Evolutionary conservation across 2,113 vertebrate genomes (phyloP), one percentile per base, ranked within the genome.

Genomic region (Otocyon megalotis): DNA sequence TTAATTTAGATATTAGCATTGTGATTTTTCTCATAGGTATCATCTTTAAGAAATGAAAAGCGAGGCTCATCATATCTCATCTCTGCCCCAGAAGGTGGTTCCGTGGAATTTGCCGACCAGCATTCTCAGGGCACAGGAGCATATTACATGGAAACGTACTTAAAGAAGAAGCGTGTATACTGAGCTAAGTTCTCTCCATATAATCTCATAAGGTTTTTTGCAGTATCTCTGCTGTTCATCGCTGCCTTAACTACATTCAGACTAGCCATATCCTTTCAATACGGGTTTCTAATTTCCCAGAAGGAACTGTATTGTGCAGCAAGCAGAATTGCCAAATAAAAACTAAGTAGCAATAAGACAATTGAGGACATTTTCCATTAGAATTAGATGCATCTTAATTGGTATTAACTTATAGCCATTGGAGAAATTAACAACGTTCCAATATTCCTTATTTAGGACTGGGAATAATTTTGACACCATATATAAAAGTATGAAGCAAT

Each of bases 131-230:
- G 99, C 92, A 98, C 99, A 0, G 98, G 99, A 6, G 98, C 98
- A 0, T 99, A 99, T 74, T 99, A 99, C 43, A 97, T 99, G 0
- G 99, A 99, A 92, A 98, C 98, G 28, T 99, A 99, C 69, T 99
- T 99, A n/a, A 99, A 99, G 97, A 99, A 99, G 98, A 99, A 99
- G 96, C 99, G 99, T 12, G 99, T 99, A 76, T 99, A 99, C 74
- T 99, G 97, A 98, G 84, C 22, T 93, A 54, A 2, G 15, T 28
- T 90, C 37, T 71, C 72, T 93, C 71, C 24, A 72, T 58, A 11
- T n/a, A 92, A 17, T 77, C 76, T 67, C 32, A 4, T 83, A 35
- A 22, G 81, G 60, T 48, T 92, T 79, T 72, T 79, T 19, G 79
- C 95, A 93, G 96, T 20, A 74, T 95, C 97, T 96, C 97, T 76